A percentile compares a stretch with the other conserved stretches of the same genome.
phyloP scores from a whole-genome alignment of 2,113 vertebrate species.

The Rhabdomys dilectus region DNA sequence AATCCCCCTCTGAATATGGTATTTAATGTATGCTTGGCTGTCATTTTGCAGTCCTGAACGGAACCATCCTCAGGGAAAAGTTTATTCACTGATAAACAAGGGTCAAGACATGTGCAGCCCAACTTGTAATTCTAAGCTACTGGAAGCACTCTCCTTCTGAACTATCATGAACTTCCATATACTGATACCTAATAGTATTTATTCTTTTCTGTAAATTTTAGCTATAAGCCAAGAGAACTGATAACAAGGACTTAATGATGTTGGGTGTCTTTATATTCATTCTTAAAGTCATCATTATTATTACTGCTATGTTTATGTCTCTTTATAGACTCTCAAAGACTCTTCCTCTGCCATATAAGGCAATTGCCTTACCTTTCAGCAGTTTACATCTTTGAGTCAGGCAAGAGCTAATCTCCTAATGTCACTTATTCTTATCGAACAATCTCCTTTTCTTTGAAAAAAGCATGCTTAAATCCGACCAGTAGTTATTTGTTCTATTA shows the following conservation, averaged over 20 bases:
- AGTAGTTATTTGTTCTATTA: not conserved
- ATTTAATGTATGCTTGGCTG: not conserved
- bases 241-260: not conserved
- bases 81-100: not conserved
- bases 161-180: not conserved
- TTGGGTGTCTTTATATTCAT: not conserved
- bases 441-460: not conserved
- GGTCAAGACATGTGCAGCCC: not conserved
- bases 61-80: not conserved
- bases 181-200: not conserved
- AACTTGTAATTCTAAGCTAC: not conserved
- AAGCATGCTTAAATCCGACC: not conserved
- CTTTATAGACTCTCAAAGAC: not conserved
- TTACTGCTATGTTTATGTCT: no score
- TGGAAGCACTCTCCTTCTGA: not conserved
- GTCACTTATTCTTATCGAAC: not conserved
- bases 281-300: not conserved
- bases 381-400: not conserved
- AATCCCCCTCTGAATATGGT: not conserved
- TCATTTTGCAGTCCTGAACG: not conserved
- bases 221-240: not conserved
- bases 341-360: not conserved
- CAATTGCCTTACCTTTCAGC: not conserved
- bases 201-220: not conserved
- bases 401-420: not conserved